Percentiles rank a stretch among this genome's conserved stretches.
Conservation (phyloP, 2,888 invertebrate genomes). For the Meteorus cinctellus region DNA sequence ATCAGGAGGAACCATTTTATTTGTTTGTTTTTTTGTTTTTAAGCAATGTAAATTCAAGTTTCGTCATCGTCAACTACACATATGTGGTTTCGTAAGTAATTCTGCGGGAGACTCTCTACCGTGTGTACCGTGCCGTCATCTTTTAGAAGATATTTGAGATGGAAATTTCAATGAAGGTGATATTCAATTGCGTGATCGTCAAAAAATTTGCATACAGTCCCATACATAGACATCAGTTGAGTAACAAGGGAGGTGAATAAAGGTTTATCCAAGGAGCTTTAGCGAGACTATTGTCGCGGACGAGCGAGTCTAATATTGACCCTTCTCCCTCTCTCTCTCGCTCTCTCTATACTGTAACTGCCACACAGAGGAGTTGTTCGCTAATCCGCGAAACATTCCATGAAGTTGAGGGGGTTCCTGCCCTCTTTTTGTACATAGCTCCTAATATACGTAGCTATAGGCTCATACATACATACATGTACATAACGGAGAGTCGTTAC, state of each 20-base stretch:
- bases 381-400: conserved; percentile 56
- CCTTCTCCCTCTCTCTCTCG: no score
- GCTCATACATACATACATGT: conserved; percentile 9
- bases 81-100: no score
- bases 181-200: no score
- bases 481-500: conserved; percentile 11
- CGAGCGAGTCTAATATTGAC: conserved; percentile 39
- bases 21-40: no score
- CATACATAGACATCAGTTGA: neutral
- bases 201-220: neutral
- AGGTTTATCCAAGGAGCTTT: conserved; percentile 35
- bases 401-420: conserved; percentile 52
- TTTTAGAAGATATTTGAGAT: no score
- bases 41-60: no score
- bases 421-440: conserved; percentile 29
- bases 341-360: conserved; percentile 32
- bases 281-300: conserved; percentile 36
- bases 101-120: no score
- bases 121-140: no score
- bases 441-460: conserved; percentile 16
- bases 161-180: no score
- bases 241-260: conserved; percentile 20
- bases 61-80: no score
- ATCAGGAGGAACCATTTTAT: no score
- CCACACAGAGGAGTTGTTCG: conserved; percentile 43